phyloP scores from a whole-genome alignment of 2,113 vertebrate genomes.

The Triplophysa dalaica region DNA sequence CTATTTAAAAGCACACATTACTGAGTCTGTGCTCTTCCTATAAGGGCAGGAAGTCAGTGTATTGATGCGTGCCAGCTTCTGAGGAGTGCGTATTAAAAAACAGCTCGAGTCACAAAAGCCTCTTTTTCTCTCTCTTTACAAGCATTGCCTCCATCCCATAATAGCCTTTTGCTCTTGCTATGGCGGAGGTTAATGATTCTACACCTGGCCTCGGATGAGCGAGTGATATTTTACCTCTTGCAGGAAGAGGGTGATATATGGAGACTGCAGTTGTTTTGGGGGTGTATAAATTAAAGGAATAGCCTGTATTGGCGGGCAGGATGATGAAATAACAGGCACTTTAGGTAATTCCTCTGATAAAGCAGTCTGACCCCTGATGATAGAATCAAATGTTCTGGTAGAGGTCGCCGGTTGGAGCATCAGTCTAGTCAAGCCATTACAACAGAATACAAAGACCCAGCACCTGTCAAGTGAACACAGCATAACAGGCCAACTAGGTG shows the following conservation, averaged over 20 bases:
- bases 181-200: slow-evolving; percentile 85
- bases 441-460: slow-evolving; percentile 49
- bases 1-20: slow-evolving; percentile 44
- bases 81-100: slow-evolving; percentile 62
- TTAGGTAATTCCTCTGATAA: slow-evolving; percentile 94
- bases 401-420: slow-evolving; percentile 84
- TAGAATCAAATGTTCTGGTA: slow-evolving; percentile 88
- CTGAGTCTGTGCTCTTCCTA: slow-evolving; percentile 37
- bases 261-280: slow-evolving; percentile 80
- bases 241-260: slow-evolving; percentile 83
- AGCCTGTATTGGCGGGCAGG: slow-evolving; percentile 84
- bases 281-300: slow-evolving; percentile 92
- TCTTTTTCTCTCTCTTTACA: slow-evolving; percentile 62
- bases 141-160: slow-evolving; percentile 70
- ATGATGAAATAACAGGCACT: slow-evolving; percentile 97
- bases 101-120: slow-evolving; percentile 65
- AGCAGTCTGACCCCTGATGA: slow-evolving; percentile 82
- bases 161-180: slow-evolving; percentile 82
- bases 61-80: slow-evolving; percentile 65
- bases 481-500: slow-evolving; percentile 45
- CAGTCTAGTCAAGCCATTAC: slow-evolving; percentile 80
- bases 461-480: slow-evolving; percentile 55
- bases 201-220: slow-evolving; percentile 78
- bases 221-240: slow-evolving; percentile 81
- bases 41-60: slow-evolving; percentile 61